Evolutionary conservation across 2,888 invertebrate genomes (phyloP), one percentile per base, ranked within the genome.

Genomic region (Drosophila longiperda): DNA sequence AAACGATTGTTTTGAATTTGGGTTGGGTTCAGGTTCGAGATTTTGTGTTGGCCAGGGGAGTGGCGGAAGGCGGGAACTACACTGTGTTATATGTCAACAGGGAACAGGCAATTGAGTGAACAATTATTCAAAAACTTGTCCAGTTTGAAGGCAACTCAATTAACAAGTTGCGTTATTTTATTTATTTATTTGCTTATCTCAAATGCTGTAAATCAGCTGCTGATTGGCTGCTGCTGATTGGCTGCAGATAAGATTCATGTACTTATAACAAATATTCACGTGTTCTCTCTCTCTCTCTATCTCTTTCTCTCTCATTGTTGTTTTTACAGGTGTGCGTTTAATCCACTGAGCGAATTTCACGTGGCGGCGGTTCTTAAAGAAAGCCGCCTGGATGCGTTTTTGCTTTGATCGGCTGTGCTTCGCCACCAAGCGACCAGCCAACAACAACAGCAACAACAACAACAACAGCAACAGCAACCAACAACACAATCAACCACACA

Each of bases 371-470:
- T 89, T 84, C 75, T 78, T 74, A 82, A 79, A 75, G 90, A 92
- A 92, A 95, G 93, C 94, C 95, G 95, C 95, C 95, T 96, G 95
- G 95, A 97, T 97, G 97, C 97, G 97, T 95, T 96, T 97, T 95
- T 97, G 97, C 94, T 97, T 97, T 94, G 97, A 97, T 94, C 96
- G 95, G 95, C 95, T 96, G 94, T 97, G 97, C 96, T 97, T 97
- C 96, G 96, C 97, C 95, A 96, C 96, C 95, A 95, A 95, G 95
- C 96, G 96, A 95, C 95, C 96, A 93, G 95, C 95, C 94, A 81
- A 75, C 49, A 77, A 63, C 57, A 66, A 55, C 11, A 6, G 5
- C 29, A 29, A 29, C 29, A 29, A 29, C 29, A 29, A 29, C 29
- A 71, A 60, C 78, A 61, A 54, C 80, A 64, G 58, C 61, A 73